Evolutionary conservation across 1,140 invertebrate species (phyloP), one percentile per base, ranked within the genome.

Genomic region (Nephotettix cincticeps): DNA sequence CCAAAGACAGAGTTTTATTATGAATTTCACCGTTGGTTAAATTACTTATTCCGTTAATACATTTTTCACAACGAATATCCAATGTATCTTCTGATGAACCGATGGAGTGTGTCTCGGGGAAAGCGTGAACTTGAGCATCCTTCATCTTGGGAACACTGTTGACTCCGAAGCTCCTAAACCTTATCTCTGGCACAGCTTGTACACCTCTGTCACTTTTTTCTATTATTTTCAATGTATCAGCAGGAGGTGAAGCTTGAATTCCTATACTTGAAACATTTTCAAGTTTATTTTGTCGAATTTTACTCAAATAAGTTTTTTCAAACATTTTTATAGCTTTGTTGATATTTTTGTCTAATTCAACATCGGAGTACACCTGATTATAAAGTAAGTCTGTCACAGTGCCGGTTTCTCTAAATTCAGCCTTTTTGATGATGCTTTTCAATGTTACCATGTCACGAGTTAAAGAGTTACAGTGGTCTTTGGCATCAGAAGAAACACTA

Each of bases 21-120:
- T 77, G 65, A 64, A 56, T 51, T 11, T 77, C 74, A 23, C 70
- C 70, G 0, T 80, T 74, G 14, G 78, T 80, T 4, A 29, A n/a
- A 25, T 14, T 25, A 27, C 6, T 29, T 14, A 23, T 2, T 25
- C 71, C 70, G 0, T 80, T 74, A 17, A 78, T 80, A 76, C 86
- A 87, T 77, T 82, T 84, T 14, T 82, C 80, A 77, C 86, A 87
- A 14, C 82, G 73, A 25, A 80, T 77, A 47, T 77, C 77, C 21
- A 84, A 77, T 1, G 78, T 82, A 68, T 83, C 79, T 29, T 84
- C 81, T 1, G 84, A 85, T 70, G 80, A 77, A 58, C 82, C 86
- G 2, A 61, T n/a, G 4, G 9, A 9, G 6, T 28, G 21, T 14
- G 56, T 61, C 23, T 61, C 56, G 3, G 56, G 56, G n/a, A 21